These are phyloP conservation scores for Drosophila anceps DNA, from an alignment of 2,888 invertebrate species.

Conservation along the genomic window DNA sequence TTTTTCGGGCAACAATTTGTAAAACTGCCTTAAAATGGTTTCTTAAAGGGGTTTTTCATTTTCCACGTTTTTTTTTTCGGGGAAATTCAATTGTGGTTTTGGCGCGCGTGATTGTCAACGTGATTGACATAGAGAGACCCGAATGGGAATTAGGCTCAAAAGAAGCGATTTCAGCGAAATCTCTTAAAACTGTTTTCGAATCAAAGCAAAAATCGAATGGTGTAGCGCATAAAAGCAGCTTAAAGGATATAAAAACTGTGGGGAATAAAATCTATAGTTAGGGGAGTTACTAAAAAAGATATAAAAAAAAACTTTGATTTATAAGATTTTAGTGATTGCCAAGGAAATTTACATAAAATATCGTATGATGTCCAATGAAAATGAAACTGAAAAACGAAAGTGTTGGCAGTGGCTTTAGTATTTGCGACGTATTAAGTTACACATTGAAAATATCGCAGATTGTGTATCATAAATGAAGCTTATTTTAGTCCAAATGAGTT, in stretches of 20 bases:
- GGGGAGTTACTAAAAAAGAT: neutral
- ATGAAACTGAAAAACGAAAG: constrained; percentile 2
- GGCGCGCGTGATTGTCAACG: constrained; percentile 14
- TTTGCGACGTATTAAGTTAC: neutral
- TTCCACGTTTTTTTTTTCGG: constrained; percentile 13
- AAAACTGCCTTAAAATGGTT: constrained; percentile 43
- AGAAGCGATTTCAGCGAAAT: constrained; percentile 4
- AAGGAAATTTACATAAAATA: neutral
- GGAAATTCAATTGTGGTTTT: constrained; percentile 47
- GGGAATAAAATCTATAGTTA: neutral
- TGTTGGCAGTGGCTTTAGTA: neutral
- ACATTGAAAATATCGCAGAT: neutral
- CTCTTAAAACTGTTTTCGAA: constrained; percentile 20
- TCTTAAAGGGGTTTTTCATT: constrained; percentile 27
- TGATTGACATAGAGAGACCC: constrained; percentile 45
- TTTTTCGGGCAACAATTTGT: constrained; percentile 26
- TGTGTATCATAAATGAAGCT: neutral
- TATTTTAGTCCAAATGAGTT: neutral
- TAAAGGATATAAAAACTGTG: neutral
- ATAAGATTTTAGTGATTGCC: neutral
- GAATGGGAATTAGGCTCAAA: constrained; percentile 15
- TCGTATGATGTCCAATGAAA: constrained; percentile 1
- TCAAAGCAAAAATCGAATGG: neutral
- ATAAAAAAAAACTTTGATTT: neutral
- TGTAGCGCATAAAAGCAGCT: neutral